Evolutionary conservation across 1,140 invertebrate genomes (phyloP).

Genomic region (Alviniconcha marisindica): DNA sequence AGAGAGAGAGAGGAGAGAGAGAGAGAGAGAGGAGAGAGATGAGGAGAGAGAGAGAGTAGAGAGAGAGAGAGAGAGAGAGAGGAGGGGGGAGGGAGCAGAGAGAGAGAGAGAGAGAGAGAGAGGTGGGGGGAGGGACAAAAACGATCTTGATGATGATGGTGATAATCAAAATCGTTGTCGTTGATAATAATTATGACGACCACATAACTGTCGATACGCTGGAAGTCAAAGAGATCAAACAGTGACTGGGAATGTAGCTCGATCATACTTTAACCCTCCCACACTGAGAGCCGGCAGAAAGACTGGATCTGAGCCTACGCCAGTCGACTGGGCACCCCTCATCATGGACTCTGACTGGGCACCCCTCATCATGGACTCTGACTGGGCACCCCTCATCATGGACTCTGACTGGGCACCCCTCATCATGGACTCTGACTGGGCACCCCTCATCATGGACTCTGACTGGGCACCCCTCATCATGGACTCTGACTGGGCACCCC

Average conservation of each 20-base stretch:
- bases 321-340: no score
- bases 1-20: neutral
- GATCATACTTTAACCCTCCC: neutral
- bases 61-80: neutral
- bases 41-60: neutral
- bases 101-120: neutral
- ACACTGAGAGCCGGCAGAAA: neutral
- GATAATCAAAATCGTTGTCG: neutral
- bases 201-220: neutral
- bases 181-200: neutral
- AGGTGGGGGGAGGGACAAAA: neutral
- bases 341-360: no score
- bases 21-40: neutral
- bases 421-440: no score
- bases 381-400: no score
- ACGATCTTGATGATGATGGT: neutral
- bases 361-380: no score
- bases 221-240: neutral
- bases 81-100: neutral
- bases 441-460: no score
- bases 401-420: no score
- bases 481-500: no score
- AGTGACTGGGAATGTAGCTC: neutral
- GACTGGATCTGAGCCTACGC: neutral
- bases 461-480: no score